Evolutionary conservation across 2,888 invertebrate species (phyloP).

Genomic region (Deilephila porcellus): DNA sequence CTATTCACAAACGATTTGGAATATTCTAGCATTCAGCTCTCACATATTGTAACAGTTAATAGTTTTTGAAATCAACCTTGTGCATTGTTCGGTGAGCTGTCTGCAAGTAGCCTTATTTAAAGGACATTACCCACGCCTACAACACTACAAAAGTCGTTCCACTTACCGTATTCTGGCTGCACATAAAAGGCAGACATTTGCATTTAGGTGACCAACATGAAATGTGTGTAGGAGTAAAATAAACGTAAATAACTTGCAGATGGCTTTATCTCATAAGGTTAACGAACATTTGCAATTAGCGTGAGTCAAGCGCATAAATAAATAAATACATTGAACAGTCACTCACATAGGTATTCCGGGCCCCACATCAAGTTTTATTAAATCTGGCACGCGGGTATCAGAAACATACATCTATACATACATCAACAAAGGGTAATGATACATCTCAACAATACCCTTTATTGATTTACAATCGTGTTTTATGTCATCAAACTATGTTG

Average conservation of each 20-base stretch:
- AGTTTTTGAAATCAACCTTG: constrained; percentile 10
- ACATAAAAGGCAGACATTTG: constrained; percentile 65
- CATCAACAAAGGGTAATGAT: no score
- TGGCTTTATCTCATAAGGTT: neutral
- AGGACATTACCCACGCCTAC: constrained; percentile 37
- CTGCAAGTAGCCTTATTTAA: constrained; percentile 31
- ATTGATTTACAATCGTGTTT: no score
- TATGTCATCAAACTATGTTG: no score
- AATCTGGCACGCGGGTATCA: no score
- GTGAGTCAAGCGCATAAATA: no score
- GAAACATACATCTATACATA: no score
- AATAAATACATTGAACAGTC: no score
- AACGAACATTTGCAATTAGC: neutral
- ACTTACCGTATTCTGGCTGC: constrained; percentile 53
- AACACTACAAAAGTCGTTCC: constrained; percentile 45
- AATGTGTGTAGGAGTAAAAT: constrained; percentile 61
- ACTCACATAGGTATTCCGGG: no score
- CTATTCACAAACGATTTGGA: neutral
- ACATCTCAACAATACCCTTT: no score
- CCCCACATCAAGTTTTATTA: no score
- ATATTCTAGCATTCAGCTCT: constrained; percentile 7
- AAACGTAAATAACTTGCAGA: constrained; percentile 32
- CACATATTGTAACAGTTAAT: constrained; percentile 8
- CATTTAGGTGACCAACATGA: constrained; percentile 66
- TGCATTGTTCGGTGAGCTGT: constrained; percentile 10